phyloP scores from a whole-genome alignment of 1,140 invertebrate species.

The Eufriesea mexicana region DNA sequence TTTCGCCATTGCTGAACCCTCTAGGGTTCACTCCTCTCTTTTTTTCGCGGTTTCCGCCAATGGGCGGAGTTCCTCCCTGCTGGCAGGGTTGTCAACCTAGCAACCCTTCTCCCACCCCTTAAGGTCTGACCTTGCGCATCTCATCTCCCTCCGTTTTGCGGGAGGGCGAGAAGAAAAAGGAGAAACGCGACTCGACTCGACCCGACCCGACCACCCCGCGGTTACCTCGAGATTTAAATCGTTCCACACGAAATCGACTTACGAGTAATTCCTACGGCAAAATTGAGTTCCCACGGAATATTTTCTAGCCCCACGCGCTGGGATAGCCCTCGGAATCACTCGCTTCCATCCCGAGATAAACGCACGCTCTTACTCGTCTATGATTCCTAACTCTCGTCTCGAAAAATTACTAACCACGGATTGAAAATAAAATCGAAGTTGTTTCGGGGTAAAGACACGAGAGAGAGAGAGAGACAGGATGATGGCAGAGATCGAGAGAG shows the following conservation, averaged over 20 bases:
- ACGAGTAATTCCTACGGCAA: constrained; percentile 31
- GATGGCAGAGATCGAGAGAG: background rate
- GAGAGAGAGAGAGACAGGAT: background rate
- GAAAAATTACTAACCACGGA: background rate
- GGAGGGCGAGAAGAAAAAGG: constrained; percentile 55
- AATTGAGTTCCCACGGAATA: constrained; percentile 27
- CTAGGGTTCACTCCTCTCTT: constrained; percentile 58
- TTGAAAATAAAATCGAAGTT: background rate
- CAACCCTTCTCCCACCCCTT: constrained; percentile 73
- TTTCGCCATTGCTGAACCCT: constrained; percentile 70
- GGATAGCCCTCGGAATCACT: too few species aligned
- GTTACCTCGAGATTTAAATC: constrained; percentile 64
- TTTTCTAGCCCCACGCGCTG: background rate
- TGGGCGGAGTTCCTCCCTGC: constrained; percentile 73
- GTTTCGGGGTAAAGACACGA: background rate
- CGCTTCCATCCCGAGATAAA: background rate
- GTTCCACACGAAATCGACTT: constrained; percentile 61
- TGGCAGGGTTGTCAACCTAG: constrained; percentile 72
- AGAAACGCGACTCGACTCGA: constrained; percentile 46
- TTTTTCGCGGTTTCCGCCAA: constrained; percentile 69
- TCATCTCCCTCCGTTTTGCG: constrained; percentile 59
- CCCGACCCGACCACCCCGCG: constrained; percentile 46
- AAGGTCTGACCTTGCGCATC: constrained; percentile 71
- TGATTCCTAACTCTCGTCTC: background rate
- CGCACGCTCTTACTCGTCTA: too few species aligned